Percentiles rank a stretch among this genome's conserved stretches.
Conservation (phyloP, 2,888 invertebrate species). For the Bembecia ichneumoniformis region DNA sequence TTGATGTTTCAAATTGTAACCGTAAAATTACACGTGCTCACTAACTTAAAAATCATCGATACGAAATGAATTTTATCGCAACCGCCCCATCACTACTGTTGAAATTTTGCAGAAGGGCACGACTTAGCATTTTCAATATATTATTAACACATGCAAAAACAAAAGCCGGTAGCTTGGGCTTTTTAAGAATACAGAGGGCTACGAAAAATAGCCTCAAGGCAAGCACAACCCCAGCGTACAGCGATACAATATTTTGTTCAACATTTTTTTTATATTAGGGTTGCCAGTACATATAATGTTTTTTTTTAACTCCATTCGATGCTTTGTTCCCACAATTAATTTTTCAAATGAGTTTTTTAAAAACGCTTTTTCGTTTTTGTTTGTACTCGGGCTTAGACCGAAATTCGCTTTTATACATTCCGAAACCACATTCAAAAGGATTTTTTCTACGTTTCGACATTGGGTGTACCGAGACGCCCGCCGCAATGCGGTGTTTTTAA, state of each 20-base stretch:
- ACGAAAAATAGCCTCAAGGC: constrained; percentile 15
- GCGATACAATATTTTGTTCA: not conserved
- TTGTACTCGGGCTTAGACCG: not conserved
- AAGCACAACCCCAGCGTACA: constrained; percentile 5
- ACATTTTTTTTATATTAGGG: not conserved
- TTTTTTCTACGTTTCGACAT: no score
- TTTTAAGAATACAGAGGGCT: constrained; percentile 7
- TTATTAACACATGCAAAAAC: constrained; percentile 14
- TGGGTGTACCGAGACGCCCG: no score
- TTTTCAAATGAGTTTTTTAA: not conserved
- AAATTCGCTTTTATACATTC: no score
- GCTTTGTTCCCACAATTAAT: not conserved
- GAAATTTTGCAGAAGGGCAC: constrained; percentile 8
- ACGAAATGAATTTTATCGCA: constrained; percentile 6
- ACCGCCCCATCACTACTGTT: constrained; percentile 6
- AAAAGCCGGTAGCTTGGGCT: constrained; percentile 9
- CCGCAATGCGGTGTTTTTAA: no score
- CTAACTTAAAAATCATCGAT: not conserved
- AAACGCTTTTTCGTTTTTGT: not conserved
- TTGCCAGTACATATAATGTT: not conserved
- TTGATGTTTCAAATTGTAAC: no score
- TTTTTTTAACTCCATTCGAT: not conserved
- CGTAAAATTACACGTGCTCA: no score
- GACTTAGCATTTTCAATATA: constrained; percentile 11
- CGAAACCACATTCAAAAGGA: no score